These are phyloP conservation scores for Machimus atricapillus DNA, from an alignment of 2,888 invertebrate species.

Conservation along the genomic window DNA sequence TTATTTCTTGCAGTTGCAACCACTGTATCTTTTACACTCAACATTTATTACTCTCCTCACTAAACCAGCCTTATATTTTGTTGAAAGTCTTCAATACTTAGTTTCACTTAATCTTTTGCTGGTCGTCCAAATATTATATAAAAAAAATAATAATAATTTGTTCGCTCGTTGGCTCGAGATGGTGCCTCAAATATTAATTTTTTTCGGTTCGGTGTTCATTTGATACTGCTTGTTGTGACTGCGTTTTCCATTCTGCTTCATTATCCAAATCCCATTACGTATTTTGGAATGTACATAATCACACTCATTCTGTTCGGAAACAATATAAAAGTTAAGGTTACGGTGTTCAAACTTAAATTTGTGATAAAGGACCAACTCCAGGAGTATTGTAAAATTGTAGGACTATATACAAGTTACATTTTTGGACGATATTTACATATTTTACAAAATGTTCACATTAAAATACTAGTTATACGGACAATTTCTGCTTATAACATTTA, in stretches of 20 bases:
- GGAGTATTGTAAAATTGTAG: neutral
- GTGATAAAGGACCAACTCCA: neutral
- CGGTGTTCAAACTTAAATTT: neutral
- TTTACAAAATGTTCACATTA: neutral
- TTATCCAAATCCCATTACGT: constrained; percentile 83
- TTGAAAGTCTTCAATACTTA: neutral
- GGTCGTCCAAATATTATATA: neutral
- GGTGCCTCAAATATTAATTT: neutral
- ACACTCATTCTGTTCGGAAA: constrained; percentile 75
- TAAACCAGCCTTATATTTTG: neutral
- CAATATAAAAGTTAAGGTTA: neutral
- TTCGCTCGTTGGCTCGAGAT: neutral
- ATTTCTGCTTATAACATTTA: neutral
- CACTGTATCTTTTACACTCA: neutral
- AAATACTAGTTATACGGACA: neutral
- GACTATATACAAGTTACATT: neutral
- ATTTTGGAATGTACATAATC: constrained; percentile 87
- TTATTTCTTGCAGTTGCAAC: neutral
- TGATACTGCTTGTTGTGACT: neutral
- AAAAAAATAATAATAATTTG: neutral
- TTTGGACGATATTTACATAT: neutral
- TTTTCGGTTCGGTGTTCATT: neutral
- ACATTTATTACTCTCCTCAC: neutral
- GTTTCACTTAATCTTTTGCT: neutral
- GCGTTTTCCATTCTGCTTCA: neutral